These are phyloP conservation scores for Channa maculata DNA, from an alignment of 2,113 vertebrate genomes.

Conservation along the genomic window DNA sequence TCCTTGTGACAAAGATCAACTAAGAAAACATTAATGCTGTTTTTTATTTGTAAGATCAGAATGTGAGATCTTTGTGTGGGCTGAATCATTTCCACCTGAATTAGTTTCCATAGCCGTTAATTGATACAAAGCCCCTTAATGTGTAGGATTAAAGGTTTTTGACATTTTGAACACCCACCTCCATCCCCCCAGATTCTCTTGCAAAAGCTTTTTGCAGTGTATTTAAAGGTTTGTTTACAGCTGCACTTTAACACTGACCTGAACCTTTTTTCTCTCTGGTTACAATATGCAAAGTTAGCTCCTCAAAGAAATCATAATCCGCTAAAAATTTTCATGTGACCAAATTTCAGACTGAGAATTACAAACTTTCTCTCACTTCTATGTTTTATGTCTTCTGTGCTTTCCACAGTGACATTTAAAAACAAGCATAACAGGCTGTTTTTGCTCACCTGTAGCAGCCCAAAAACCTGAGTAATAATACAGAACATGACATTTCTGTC, in stretches of 20 bases:
- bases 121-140: slow-evolving; percentile 24
- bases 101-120: slow-evolving; percentile 45
- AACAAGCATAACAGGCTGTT: slow-evolving; percentile 37
- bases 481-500: slow-evolving; percentile 48
- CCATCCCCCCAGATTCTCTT: background rate
- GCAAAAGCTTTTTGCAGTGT: background rate
- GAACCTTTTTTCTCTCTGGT: background rate
- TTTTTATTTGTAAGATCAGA: background rate
- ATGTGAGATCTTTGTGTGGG: slow-evolving; percentile 44
- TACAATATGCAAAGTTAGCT: background rate
- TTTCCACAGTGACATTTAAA: slow-evolving; percentile 73
- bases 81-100: slow-evolving; percentile 50
- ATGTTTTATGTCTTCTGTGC: slow-evolving; percentile 17
- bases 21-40: background rate
- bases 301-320: background rate
- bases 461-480: slow-evolving; percentile 40
- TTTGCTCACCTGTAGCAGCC: slow-evolving; percentile 58
- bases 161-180: slow-evolving; percentile 47
- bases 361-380: slow-evolving; percentile 23
- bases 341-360: slow-evolving; percentile 28
- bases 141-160: background rate
- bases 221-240: slow-evolving; percentile 1
- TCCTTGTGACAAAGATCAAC: background rate
- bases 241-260: background rate
- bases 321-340: background rate